Evolutionary conservation across 2,797 vertebrate species (phyloP), one percentile per base, ranked within the genome.

Genomic region (Cryptoprocta ferox): DNA sequence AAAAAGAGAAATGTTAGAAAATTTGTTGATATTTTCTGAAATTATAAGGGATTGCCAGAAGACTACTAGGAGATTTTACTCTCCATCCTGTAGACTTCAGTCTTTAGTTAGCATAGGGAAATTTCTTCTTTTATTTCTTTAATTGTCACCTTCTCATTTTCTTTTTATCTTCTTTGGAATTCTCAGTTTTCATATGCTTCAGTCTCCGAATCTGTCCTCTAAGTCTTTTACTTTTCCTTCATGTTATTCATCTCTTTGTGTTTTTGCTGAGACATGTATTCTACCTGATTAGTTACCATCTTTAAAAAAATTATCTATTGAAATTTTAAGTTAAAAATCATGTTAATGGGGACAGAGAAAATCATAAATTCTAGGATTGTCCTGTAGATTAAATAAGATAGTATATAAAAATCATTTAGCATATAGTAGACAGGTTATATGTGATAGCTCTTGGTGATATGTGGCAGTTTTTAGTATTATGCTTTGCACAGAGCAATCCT

Each of bases 321-420:
- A 42, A 18, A 81, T 76, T 96, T 85, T 70, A 92, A 68, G 50
- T 85, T 35, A 30, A 30, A 83, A 96, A n/a, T 85, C n/a, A 81
- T 39, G 21, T 93, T 90, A 18, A 63, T 61, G 32, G 18, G 50
- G 32, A n/a, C 12, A 93, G 10, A 93, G 50, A 65, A 75, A 32
- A 32, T 78, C n/a, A 79, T 59, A 83, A 79, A 39, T 85, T 85
- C 61, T 61, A 28, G 50, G 5, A 78, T 71, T 71, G 2, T 32
- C 37, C 50, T 81, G 10, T 71, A 37, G 42, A 71, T 88, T 94
- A 94, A 26, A 35, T 85, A 45, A 89, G 39, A 76, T 42, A 87
- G 24, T 75, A 56, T 68, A 37, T 70, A 39, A 75, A 50, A 45
- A 45, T 53, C 5, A 37, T 32, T 83, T 30, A 45, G 28, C 78